These are phyloP conservation scores for Lasiurus cinereus DNA, from an alignment of 2,113 vertebrate genomes.

Conservation along the genomic window DNA sequence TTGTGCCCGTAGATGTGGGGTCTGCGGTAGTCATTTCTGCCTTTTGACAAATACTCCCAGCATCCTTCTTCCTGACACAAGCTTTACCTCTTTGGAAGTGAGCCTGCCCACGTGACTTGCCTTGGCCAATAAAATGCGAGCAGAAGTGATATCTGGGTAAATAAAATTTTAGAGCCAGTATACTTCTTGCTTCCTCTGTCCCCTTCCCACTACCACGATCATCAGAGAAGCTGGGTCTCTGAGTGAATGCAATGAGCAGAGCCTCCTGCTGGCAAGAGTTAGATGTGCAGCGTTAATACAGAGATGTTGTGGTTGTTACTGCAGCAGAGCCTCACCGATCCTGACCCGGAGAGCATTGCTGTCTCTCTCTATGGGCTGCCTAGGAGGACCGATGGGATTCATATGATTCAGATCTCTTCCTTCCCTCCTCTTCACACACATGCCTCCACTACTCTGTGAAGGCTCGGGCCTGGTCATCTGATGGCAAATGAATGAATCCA, in stretches of 20 bases:
- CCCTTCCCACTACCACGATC: not conserved
- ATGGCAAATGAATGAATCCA: slow-evolving; percentile 53
- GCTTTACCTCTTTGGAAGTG: not conserved
- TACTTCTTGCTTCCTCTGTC: not conserved
- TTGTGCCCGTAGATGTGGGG: not conserved
- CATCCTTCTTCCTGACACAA: not conserved
- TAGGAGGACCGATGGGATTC: not conserved
- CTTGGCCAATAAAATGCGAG: not conserved
- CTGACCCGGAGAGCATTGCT: not conserved
- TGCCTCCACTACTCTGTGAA: slow-evolving; percentile 45
- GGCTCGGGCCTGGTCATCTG: slow-evolving; percentile 19
- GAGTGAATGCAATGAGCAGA: not conserved
- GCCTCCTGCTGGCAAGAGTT: not conserved
- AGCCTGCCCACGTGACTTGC: not conserved
- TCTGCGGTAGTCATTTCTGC: not conserved
- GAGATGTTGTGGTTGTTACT: not conserved
- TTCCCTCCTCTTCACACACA: not conserved
- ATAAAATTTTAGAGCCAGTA: not conserved
- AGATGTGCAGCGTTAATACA: rapidly evolving
- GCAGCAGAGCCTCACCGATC: not conserved
- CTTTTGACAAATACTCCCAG: not conserved
- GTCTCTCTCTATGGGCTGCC: not conserved
- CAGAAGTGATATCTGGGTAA: not conserved
- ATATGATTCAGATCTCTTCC: not conserved
- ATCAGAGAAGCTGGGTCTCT: not conserved